Conservation (phyloP, 2,797 vertebrate species). For the Cheirogaleus major region DNA sequence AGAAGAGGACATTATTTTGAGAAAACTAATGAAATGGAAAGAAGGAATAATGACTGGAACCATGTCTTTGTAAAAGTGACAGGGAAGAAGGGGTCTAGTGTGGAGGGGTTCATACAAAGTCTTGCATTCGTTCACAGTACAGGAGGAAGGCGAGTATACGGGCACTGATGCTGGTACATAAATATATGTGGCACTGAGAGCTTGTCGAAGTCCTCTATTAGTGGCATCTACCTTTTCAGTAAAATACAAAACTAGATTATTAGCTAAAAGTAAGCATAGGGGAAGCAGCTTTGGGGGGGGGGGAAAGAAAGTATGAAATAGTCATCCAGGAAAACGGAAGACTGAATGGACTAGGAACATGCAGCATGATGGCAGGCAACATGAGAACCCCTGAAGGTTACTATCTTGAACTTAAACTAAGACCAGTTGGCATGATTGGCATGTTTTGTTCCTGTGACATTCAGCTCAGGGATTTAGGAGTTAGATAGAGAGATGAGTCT, state of each 20-base stretch:
- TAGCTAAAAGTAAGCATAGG: background rate
- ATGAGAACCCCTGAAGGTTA: background rate
- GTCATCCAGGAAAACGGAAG: background rate
- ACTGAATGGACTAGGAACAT: background rate
- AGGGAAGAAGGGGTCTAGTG: background rate
- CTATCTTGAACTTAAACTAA: background rate
- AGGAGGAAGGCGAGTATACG: fast-evolving
- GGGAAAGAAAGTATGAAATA: background rate
- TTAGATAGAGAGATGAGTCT: background rate
- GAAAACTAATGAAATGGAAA: background rate
- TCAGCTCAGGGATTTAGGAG: background rate
- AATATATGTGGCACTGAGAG: fast-evolving
- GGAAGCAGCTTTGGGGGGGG: background rate
- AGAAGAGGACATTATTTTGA: background rate
- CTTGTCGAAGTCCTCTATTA: background rate
- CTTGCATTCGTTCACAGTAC: background rate
- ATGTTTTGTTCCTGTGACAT: background rate
- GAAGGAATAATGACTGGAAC: background rate
- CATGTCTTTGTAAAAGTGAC: background rate
- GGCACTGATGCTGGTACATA: fast-evolving
- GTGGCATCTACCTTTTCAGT: background rate
- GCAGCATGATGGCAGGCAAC: background rate
- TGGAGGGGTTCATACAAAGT: background rate
- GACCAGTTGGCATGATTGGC: background rate
- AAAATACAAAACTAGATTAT: background rate